Evolutionary conservation across 1,140 invertebrate species (phyloP).

Genomic region (Drosophila teissieri): DNA sequence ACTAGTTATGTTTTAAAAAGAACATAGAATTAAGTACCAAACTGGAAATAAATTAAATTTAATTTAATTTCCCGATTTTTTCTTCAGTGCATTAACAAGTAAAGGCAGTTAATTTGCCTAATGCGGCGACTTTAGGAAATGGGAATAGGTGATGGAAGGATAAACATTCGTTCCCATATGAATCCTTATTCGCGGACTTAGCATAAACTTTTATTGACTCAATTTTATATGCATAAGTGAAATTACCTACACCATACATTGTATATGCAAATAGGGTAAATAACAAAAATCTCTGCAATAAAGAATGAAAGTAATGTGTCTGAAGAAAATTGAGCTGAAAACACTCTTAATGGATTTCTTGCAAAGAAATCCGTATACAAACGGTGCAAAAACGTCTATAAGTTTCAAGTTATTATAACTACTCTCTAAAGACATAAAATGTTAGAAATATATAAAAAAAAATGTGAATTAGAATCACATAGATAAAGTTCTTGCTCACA

Average conservation of each 20-base stretch:
- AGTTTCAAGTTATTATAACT: no score
- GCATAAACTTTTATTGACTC: conserved; percentile 47
- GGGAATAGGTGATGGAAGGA: conserved; percentile 15
- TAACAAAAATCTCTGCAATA: background rate
- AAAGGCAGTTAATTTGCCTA: conserved; percentile 72
- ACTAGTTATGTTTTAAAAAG: no score
- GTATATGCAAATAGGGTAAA: conserved; percentile 45
- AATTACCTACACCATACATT: conserved; percentile 43
- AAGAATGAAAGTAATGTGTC: background rate
- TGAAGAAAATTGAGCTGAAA: background rate
- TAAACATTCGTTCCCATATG: conserved; percentile 46
- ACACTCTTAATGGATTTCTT: background rate
- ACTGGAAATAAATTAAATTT: no score
- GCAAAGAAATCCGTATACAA: no score
- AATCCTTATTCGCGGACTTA: conserved; percentile 70
- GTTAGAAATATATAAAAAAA: no score
- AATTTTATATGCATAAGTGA: conserved; percentile 49
- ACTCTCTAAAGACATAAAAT: no score
- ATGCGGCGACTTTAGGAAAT: conserved; percentile 49
- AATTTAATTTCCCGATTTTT: background rate
- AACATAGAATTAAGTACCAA: no score
- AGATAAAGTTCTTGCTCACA: no score
- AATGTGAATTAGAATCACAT: no score
- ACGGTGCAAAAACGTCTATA: no score
- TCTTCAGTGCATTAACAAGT: background rate